Evolutionary conservation across 2,888 invertebrate genomes (phyloP).

Genomic region (Boloria euphrosyne): DNA sequence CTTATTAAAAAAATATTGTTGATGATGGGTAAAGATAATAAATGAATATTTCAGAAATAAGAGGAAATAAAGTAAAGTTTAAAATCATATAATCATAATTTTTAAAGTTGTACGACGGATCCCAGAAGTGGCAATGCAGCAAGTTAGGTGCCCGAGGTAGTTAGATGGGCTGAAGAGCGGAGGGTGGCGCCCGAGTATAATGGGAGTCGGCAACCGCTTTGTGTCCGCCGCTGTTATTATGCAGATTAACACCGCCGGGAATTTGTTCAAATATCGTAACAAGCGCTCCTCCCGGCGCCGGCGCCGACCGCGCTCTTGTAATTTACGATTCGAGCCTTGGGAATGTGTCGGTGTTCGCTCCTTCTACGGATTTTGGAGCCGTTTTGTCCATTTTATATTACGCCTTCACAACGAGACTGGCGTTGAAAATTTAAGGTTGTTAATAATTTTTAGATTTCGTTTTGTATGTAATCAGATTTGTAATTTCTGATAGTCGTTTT

Average conservation of each 20-base stretch:
- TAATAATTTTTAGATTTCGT: constrained; percentile 45
- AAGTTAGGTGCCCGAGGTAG: constrained; percentile 28
- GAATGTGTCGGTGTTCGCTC: constrained; percentile 74
- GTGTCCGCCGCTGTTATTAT: constrained; percentile 80
- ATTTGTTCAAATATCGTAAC: constrained; percentile 83
- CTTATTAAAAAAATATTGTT: no score
- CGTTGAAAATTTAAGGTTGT: constrained; percentile 44
- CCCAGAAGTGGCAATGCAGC: constrained; percentile 33
- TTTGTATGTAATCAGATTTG: constrained; percentile 18
- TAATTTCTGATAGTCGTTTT: constrained; percentile 6
- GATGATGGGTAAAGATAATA: no score
- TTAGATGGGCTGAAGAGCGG: constrained; percentile 53
- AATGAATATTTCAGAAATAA: no score
- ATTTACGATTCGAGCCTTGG: constrained; percentile 75
- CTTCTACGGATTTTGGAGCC: constrained; percentile 57
- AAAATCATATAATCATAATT: background rate
- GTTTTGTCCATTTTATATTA: constrained; percentile 65
- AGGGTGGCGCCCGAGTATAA: constrained; percentile 79
- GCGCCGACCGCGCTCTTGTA: constrained; percentile 72
- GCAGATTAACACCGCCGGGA: constrained; percentile 83
- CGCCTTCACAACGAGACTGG: constrained; percentile 46
- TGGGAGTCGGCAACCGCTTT: constrained; percentile 78
- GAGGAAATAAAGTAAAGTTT: background rate
- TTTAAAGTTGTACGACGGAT: constrained; percentile 16
- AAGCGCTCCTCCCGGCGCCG: constrained; percentile 78